Evolutionary conservation across 37 sponge, comb jelly and placozoan species (phyloP).

Genomic region (Diacarnus erythraeanus): DNA sequence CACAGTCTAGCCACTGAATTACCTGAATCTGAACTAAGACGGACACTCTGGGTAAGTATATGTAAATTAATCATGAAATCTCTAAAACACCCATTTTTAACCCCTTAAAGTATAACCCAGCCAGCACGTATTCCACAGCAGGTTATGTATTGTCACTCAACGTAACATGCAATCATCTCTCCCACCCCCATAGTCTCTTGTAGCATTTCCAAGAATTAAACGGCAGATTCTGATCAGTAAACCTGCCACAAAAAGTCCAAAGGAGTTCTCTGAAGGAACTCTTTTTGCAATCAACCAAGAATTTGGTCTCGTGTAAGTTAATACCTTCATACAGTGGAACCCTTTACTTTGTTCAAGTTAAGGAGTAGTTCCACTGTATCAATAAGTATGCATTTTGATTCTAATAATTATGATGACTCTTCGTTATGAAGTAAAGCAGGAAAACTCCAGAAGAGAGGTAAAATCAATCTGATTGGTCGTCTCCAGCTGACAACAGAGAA

Average conservation of each 20-base stretch:
- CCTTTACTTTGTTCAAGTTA: neutral
- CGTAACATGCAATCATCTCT: too few species aligned
- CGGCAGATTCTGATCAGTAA: constrained; percentile 75
- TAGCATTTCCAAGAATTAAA: constrained; percentile 81
- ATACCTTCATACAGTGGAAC: neutral
- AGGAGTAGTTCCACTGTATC: neutral
- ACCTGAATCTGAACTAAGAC: constrained; percentile 78
- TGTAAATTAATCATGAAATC: neutral
- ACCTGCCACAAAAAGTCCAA: constrained; percentile 54
- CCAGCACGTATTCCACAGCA: too few species aligned
- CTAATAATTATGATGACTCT: neutral
- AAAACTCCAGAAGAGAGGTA: constrained; percentile 86
- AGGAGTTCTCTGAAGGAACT: constrained; percentile 64
- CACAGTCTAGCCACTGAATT: constrained; percentile 82
- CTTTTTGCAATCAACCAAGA: constrained; percentile 83
- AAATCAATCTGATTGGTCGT: constrained; percentile 88
- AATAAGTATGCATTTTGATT: neutral
- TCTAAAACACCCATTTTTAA: too few species aligned
- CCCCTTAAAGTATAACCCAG: neutral
- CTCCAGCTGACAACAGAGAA: constrained; percentile 91
- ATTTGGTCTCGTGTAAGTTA: constrained; percentile 85
- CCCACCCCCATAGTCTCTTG: constrained; percentile 89
- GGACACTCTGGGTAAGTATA: constrained; percentile 80
- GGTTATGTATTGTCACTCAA: too few species aligned
- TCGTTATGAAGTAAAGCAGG: constrained; percentile 63